Evolutionary conservation across 2,888 invertebrate genomes (phyloP).

Genomic region (Pachliopta kotzebuea): DNA sequence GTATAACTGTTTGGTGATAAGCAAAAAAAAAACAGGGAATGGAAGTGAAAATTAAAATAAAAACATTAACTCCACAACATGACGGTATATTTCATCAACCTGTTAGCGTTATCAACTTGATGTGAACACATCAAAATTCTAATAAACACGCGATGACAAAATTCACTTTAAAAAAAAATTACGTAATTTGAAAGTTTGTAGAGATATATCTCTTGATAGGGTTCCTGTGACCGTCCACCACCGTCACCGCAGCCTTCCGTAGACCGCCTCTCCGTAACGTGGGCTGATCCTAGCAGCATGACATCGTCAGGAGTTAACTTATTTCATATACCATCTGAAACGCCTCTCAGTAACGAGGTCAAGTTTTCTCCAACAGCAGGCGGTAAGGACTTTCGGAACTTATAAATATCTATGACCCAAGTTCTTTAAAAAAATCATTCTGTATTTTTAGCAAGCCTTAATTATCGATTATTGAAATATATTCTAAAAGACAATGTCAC

Average conservation of each 20-base stretch:
- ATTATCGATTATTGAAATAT: too few relatives aligned
- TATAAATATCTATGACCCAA: background rate
- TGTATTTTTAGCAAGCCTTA: too few relatives aligned
- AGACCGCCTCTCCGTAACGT: conserved; percentile 86
- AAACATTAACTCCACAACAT: conserved; percentile 3
- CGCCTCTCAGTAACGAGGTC: conserved; percentile 64
- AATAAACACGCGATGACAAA: background rate
- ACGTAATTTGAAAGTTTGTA: background rate
- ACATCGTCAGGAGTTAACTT: conserved; percentile 71
- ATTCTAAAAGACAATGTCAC: too few relatives aligned
- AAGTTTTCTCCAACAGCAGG: conserved; percentile 61
- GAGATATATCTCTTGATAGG: conserved; percentile 38
- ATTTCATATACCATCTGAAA: conserved; percentile 67
- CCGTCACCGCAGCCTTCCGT: conserved; percentile 85
- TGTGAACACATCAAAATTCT: background rate
- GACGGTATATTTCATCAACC: background rate
- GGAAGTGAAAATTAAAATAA: conserved; percentile 42
- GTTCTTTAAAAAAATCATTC: background rate
- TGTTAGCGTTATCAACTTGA: background rate
- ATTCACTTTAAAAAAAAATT: background rate
- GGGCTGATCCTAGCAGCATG: conserved; percentile 81
- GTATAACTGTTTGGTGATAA: conserved; percentile 45
- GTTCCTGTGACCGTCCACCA: conserved; percentile 75
- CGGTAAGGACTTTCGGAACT: conserved; percentile 36
- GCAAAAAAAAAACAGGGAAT: conserved; percentile 41